Conservation (phyloP, 2,113 vertebrate genomes). For the Ceuthmochares aereus region DNA sequence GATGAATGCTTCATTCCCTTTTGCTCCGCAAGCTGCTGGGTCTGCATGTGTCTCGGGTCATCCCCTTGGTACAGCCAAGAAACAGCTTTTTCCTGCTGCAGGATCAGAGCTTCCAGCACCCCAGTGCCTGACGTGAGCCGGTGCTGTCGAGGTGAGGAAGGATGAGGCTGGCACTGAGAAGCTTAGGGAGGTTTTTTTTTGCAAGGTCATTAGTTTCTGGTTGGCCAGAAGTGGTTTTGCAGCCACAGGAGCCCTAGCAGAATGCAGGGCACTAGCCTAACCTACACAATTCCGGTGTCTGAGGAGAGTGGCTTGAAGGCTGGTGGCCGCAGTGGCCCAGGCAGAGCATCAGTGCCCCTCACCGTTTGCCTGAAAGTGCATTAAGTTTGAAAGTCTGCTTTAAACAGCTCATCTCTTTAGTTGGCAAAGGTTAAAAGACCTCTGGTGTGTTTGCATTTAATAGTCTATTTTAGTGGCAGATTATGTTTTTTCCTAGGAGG, state of each 20-base stretch:
- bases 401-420: not conserved
- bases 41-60: rapidly evolving
- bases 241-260: not conserved
- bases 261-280: not conserved
- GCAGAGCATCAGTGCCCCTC: not conserved
- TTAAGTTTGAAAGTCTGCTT: not conserved
- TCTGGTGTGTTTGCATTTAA: not conserved
- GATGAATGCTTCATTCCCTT: not conserved
- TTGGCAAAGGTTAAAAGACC: constrained; percentile 28
- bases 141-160: not conserved
- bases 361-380: not conserved
- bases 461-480: not conserved
- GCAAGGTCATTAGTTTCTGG: rapidly evolving
- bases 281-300: rapidly evolving
- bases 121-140: rapidly evolving
- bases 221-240: not conserved
- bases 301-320: not conserved
- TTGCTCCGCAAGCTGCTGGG: not conserved
- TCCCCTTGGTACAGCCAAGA: not conserved
- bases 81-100: not conserved
- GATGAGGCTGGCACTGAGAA: not conserved
- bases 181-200: not conserved
- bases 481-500: not conserved
- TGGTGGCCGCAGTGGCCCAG: not conserved
- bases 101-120: not conserved